Percentiles rank a stretch among this genome's conserved stretches.
phyloP scores from a whole-genome alignment of 2,113 vertebrate species.

The Dunckerocampus dactyliophorus region DNA sequence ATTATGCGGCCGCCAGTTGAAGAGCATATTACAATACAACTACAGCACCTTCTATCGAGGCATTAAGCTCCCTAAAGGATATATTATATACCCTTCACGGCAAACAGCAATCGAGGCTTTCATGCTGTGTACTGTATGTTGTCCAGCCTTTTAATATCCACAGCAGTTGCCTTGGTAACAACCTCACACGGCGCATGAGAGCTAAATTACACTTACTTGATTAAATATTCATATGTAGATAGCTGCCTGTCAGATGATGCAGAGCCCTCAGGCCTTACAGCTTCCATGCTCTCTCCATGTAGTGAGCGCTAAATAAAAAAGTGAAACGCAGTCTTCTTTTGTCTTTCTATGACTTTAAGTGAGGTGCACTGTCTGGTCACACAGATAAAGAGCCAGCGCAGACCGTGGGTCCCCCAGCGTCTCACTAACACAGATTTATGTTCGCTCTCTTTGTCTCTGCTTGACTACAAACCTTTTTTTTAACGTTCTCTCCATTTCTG shows the following conservation, averaged over 20 bases:
- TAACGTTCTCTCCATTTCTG: conserved; percentile 32
- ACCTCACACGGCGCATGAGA: conserved; percentile 2
- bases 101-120: neutral
- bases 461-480: conserved; percentile 41
- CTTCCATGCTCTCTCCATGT: too few species aligned
- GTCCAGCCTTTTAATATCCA: conserved; percentile 1
- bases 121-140: neutral
- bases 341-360: conserved; percentile 26
- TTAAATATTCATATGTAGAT: conserved; percentile 20
- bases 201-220: conserved; percentile 36
- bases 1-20: too few species aligned
- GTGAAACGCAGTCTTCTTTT: neutral
- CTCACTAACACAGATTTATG: conserved; percentile 61
- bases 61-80: too few species aligned
- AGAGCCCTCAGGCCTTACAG: neutral
- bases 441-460: conserved; percentile 49
- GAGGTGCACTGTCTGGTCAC: conserved; percentile 39
- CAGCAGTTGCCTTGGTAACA: conserved; percentile 25
- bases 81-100: too few species aligned
- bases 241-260: neutral
- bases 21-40: too few species aligned
- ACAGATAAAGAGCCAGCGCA: conserved; percentile 39
- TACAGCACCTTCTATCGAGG: too few species aligned
- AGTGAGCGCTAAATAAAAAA: too few species aligned
- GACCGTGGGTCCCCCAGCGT: conserved; percentile 30